phyloP scores from a whole-genome alignment of 1,140 invertebrate species.

The Euglossa dilemma region DNA sequence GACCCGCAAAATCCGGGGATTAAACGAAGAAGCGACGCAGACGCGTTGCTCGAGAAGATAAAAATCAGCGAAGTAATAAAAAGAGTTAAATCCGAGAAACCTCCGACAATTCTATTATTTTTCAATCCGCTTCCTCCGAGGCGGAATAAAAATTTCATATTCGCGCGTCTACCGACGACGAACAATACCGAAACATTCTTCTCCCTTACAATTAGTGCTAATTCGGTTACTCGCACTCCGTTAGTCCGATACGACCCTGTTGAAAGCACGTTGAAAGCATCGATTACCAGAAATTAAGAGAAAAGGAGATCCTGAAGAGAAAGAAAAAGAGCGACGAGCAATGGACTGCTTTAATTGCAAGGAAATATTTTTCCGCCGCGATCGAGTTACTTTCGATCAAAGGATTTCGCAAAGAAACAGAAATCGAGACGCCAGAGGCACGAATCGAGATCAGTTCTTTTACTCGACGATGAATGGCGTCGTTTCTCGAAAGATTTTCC shows the following conservation, averaged over 20 bases:
- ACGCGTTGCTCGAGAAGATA: too few species aligned
- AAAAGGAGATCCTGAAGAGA: background rate
- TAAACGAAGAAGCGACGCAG: too few species aligned
- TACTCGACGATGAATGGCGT: background rate
- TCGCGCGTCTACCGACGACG: too few species aligned
- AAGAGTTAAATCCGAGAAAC: too few species aligned
- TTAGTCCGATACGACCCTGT: background rate
- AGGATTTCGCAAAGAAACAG: constrained; percentile 7
- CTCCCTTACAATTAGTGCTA: too few species aligned
- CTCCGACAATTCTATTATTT: too few species aligned
- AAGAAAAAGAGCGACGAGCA: background rate
- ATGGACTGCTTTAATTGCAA: background rate
- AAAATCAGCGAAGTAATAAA: too few species aligned
- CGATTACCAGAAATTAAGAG: background rate
- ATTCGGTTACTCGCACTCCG: too few species aligned
- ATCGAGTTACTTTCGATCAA: constrained; percentile 4
- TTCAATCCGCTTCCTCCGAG: too few species aligned
- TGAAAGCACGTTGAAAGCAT: background rate
- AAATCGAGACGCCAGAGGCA: background rate
- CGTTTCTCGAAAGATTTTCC: background rate
- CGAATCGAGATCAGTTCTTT: constrained; percentile 12
- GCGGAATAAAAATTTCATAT: too few species aligned
- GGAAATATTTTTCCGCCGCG: constrained; percentile 8
- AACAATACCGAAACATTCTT: too few species aligned
- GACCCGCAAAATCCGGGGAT: too few species aligned